Conservation (phyloP, 2,888 invertebrate genomes). For the Dusona sp. region DNA sequence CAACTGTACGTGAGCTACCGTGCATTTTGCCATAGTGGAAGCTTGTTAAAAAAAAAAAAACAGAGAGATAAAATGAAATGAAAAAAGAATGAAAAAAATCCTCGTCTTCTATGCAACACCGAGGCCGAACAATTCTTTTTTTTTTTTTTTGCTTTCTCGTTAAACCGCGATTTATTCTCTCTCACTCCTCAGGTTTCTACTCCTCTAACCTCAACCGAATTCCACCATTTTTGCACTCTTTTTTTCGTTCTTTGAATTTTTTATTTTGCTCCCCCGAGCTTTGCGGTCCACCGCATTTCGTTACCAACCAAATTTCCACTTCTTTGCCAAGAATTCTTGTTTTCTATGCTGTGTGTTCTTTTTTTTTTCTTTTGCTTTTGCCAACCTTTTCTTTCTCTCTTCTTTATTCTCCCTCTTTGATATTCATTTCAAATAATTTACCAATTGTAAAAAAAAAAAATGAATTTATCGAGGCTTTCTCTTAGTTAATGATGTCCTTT, state of each 20-base stretch:
- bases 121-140: constrained; percentile 53
- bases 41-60: constrained; percentile 74
- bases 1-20: constrained; percentile 73
- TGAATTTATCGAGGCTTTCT: neutral
- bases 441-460: neutral
- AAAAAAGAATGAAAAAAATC: constrained; percentile 17
- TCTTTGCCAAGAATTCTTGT: constrained; percentile 53
- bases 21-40: constrained; percentile 67
- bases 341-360: constrained; percentile 57
- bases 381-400: constrained; percentile 23
- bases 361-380: no score
- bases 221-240: constrained; percentile 49
- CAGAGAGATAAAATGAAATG: constrained; percentile 24
- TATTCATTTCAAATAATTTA: constrained; percentile 12
- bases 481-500: neutral
- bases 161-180: constrained; percentile 66
- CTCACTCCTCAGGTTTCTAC: constrained; percentile 50
- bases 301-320: constrained; percentile 52
- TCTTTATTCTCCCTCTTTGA: neutral
- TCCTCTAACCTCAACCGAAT: constrained; percentile 62
- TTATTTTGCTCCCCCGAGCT: constrained; percentile 34
- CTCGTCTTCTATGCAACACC: constrained; percentile 57
- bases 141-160: constrained; percentile 59
- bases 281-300: constrained; percentile 63
- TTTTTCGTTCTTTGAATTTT: constrained; percentile 52